Base-by-base conservation (phyloP, 2,113 vertebrate genomes). In the Pyrgilauda ruficollis region DNA sequence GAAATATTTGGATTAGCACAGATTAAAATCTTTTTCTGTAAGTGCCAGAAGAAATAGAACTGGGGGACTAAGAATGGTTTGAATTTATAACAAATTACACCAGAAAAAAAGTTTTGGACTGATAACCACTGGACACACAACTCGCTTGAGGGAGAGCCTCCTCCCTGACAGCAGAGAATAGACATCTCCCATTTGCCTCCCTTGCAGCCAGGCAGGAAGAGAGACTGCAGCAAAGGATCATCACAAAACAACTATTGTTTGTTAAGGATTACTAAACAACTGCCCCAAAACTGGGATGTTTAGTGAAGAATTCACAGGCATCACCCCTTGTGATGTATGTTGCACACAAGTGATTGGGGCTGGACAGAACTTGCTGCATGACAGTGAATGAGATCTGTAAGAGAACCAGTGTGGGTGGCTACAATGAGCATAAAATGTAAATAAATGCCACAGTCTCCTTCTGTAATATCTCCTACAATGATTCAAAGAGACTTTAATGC, bases 401-500 rank as follows among this genome's bases (percentile, higher is more conserved):
- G 7, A 64, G 41, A 81, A 74, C 0, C 1, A 64, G 30, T 31
- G 4, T 0, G 1, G 22, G 20, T 8, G 9, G n/a, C 55, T 66
- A 72, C 49, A 81, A 55, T 10, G 35, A 50, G 16, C 24, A 72
- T 79, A 52, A 50, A 69, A 70, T 28, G 4, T 55, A 79, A 85
- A 81, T 69, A 89, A 89, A 84, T 30, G 50, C 11, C 21, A 13
- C 6, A 63, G 30, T 59, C 18, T 23, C 52, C 30, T 52, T 75
- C 66, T 63, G 9, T 37, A 35, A 69, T 73, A 33, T 8, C 35
- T 75, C 52, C 43, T 78, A 24, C 39, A 77, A 35, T 8, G 26
- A 41, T 53, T 69, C 62, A 88, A 9, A 28, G 27, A 49, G 41
- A 37, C 14, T 59, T 67, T 44, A 84, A 15, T 28, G 27, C 23